Conservation (phyloP, 1,140 invertebrate species). For the Calephelis virginiensis region DNA sequence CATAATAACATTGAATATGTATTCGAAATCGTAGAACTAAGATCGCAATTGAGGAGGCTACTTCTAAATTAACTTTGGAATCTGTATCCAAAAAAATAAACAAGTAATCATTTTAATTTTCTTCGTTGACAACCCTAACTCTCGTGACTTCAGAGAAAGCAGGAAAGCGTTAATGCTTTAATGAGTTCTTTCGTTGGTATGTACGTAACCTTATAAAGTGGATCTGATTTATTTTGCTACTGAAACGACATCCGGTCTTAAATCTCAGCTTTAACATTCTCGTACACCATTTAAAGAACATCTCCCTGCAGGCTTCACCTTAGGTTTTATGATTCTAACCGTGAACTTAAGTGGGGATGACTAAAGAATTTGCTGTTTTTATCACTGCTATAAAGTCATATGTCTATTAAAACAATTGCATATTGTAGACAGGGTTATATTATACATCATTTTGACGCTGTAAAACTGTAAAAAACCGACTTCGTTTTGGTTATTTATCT, state of each 20-base stretch:
- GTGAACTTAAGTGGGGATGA: neutral
- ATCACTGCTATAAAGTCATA: neutral
- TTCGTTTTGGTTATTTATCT: too few relatives aligned
- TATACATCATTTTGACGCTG: too few relatives aligned
- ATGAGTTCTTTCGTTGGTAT: slow-evolving; percentile 36
- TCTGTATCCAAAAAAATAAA: too few relatives aligned
- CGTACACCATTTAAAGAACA: slow-evolving; percentile 13
- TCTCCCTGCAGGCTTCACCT: neutral
- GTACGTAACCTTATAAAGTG: slow-evolving; percentile 34
- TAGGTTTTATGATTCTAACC: neutral
- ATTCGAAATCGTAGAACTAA: too few relatives aligned
- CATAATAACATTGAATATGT: too few relatives aligned
- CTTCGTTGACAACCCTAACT: slow-evolving; percentile 26
- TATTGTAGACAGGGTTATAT: neutral
- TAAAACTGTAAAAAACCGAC: too few relatives aligned
- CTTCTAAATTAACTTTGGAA: neutral
- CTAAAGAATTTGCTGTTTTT: neutral
- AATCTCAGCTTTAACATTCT: slow-evolving; percentile 35
- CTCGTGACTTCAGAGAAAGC: slow-evolving; percentile 24
- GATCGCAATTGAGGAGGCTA: too few relatives aligned
- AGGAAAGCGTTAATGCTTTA: slow-evolving; percentile 39
- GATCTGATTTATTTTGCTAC: slow-evolving; percentile 38
- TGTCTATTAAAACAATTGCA: neutral
- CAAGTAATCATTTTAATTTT: neutral
- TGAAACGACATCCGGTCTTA: slow-evolving; percentile 27